Evolutionary conservation across 2,113 vertebrate genomes (phyloP).

Genomic region (Micronycteris hirsuta): DNA sequence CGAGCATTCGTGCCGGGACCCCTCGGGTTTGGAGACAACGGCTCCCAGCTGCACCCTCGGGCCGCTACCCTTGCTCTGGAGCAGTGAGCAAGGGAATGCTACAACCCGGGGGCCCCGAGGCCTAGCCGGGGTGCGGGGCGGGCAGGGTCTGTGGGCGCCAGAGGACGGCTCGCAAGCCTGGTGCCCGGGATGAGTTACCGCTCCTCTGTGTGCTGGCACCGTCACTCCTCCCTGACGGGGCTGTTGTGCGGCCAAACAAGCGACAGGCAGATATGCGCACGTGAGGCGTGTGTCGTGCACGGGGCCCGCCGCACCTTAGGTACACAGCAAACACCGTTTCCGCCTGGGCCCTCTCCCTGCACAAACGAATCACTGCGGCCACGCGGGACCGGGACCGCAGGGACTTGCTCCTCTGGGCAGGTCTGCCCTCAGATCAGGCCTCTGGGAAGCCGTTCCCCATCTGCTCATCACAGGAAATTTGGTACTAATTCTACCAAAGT

Average conservation of each 20-base stretch:
- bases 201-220: neutral
- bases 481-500: neutral
- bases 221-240: neutral
- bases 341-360: neutral
- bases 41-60: neutral
- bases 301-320: neutral
- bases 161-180: neutral
- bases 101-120: no score
- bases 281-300: rapidly evolving
- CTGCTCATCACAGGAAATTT: neutral
- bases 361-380: neutral
- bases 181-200: neutral
- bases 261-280: rapidly evolving
- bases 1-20: neutral
- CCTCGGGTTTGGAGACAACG: neutral
- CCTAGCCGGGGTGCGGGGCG: neutral
- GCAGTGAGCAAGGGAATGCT: neutral
- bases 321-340: neutral
- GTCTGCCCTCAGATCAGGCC: neutral
- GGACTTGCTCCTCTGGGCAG: neutral
- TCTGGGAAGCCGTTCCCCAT: neutral
- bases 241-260: rapidly evolving
- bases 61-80: neutral
- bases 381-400: neutral
- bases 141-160: neutral